Percentiles rank a stretch among this genome's conserved stretches.
These are phyloP conservation scores for Frankliniella intonsa DNA, from an alignment of 2,888 invertebrate genomes.

Conservation along the genomic window DNA sequence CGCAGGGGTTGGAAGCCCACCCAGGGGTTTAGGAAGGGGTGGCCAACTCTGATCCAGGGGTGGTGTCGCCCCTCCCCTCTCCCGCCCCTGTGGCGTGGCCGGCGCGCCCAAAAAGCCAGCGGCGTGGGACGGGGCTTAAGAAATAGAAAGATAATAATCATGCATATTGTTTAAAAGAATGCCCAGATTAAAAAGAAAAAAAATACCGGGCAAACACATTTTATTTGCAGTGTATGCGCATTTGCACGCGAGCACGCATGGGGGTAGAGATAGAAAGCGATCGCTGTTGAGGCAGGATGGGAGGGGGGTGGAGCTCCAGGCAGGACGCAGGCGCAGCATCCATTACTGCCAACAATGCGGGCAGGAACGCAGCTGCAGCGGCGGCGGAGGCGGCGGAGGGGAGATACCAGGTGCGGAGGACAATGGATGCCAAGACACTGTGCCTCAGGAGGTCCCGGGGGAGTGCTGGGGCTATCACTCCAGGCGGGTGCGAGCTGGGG, in stretches of 20 bases:
- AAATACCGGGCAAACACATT: too few relatives aligned
- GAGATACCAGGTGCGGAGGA: constrained; percentile 14
- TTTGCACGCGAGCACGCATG: neutral
- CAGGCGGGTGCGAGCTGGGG: neutral
- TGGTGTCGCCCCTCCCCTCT: too few relatives aligned
- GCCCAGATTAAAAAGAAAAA: too few relatives aligned
- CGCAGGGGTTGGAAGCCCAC: neutral
- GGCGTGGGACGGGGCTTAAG: too few relatives aligned
- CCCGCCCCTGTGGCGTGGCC: too few relatives aligned
- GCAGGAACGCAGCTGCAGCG: neutral
- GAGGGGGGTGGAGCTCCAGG: neutral
- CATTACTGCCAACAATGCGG: neutral
- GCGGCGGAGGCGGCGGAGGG: neutral
- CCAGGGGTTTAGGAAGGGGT: neutral
- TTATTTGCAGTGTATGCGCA: neutral
- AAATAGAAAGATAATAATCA: too few relatives aligned
- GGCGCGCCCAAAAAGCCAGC: too few relatives aligned
- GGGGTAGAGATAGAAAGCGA: neutral
- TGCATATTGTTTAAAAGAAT: too few relatives aligned
- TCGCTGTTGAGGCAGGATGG: neutral
- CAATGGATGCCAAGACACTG: constrained; percentile 10
- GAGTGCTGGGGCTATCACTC: neutral
- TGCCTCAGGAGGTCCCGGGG: neutral
- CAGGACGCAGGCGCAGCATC: neutral
- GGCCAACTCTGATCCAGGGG: too few relatives aligned